Evolutionary conservation across 2,113 vertebrate genomes (phyloP).

Genomic region (Colaptes auratus): DNA sequence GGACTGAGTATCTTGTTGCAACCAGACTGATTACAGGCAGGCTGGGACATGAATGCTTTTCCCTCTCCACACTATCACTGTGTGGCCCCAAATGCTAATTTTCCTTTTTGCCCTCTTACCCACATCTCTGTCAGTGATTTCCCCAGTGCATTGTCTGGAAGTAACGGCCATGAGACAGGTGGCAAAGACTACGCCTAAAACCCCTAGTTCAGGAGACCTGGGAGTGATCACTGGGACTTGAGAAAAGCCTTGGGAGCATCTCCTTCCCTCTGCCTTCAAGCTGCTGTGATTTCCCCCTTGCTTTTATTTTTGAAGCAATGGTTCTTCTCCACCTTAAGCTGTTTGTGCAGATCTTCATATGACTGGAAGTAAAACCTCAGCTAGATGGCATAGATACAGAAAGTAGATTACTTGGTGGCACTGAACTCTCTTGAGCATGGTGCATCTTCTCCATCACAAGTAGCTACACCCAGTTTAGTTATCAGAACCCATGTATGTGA

Average conservation of each 20-base stretch:
- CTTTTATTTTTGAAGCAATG: neutral
- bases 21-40: slow-evolving; percentile 14
- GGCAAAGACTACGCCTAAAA: fast-evolving
- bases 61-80: neutral
- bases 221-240: neutral
- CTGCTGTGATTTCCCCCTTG: neutral
- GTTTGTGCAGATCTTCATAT: neutral
- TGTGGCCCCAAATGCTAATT: neutral
- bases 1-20: slow-evolving; percentile 30
- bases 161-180: neutral
- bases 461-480: neutral
- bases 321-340: neutral
- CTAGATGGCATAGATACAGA: fast-evolving
- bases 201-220: fast-evolving
- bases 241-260: neutral
- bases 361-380: neutral
- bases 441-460: neutral
- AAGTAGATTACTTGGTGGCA: neutral
- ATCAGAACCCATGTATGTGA: neutral
- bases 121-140: neutral
- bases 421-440: neutral
- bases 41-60: neutral
- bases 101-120: neutral
- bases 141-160: neutral
- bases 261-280: neutral